Conservation (phyloP, 2,888 invertebrate genomes). For the Druceiella hillmani region DNA sequence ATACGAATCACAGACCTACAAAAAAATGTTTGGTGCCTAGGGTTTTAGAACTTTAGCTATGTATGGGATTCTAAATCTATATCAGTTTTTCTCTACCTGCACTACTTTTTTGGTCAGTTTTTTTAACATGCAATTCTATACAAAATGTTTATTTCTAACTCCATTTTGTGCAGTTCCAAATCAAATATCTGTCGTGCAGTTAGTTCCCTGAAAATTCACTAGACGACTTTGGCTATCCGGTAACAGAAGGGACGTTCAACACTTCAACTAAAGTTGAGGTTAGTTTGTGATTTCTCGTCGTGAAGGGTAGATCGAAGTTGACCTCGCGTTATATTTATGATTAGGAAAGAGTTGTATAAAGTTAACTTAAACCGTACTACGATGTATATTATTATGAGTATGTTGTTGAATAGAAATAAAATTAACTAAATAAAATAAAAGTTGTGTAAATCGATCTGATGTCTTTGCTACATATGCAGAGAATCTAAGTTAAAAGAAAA, state of each 20-base stretch:
- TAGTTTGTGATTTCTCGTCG: constrained; percentile 1
- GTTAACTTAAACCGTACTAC: no score
- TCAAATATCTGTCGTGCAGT: no score
- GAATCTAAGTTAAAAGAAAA: background rate
- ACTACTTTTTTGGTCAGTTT: no score
- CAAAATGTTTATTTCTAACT: no score
- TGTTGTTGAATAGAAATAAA: constrained; percentile 1
- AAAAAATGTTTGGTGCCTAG: constrained; percentile 1
- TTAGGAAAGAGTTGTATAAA: background rate
- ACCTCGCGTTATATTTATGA: background rate
- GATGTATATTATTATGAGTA: no score
- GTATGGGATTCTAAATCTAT: background rate
- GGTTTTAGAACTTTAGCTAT: background rate
- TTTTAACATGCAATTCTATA: no score
- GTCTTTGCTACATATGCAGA: background rate
- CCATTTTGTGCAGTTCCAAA: no score
- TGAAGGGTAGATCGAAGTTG: background rate
- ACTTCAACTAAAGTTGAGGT: background rate
- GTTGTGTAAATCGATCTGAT: background rate
- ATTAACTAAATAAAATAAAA: background rate
- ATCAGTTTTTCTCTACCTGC: no score
- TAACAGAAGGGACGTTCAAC: background rate
- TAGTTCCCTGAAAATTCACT: no score
- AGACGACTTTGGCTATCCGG: no score
- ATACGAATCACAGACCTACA: background rate